Evolutionary conservation across 2,888 invertebrate genomes (phyloP).

Genomic region (Lycocerus yunnanus): DNA sequence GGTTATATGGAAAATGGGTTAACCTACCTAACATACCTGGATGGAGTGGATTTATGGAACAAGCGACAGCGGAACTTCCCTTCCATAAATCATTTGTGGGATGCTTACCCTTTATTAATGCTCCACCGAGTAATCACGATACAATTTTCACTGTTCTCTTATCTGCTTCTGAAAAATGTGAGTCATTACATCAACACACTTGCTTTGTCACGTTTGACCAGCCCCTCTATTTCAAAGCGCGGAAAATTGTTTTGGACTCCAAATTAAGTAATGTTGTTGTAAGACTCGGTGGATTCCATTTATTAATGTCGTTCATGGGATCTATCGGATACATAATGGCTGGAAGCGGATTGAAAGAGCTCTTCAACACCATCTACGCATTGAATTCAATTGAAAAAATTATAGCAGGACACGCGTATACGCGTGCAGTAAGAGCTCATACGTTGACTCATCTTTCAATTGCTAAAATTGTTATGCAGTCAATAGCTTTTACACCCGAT

Average conservation of each 20-base stretch:
- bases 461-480: neutral
- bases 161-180: conserved; percentile 20
- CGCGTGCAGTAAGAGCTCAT: neutral
- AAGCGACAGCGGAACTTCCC: neutral
- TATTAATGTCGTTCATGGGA: conserved; percentile 7
- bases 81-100: conserved; percentile 25
- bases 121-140: conserved; percentile 42
- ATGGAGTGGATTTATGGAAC: conserved; percentile 5
- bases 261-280: neutral
- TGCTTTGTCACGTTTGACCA: conserved; percentile 29
- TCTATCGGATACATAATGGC: conserved; percentile 2
- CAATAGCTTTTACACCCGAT: neutral
- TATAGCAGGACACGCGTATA: conserved; percentile 1
- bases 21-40: neutral
- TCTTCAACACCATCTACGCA: conserved; percentile 4
- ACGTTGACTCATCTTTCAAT: conserved; percentile 2
- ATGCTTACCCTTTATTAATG: conserved; percentile 47
- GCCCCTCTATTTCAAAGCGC: conserved; percentile 37
- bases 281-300: conserved; percentile 4
- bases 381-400: neutral
- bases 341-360: no score
- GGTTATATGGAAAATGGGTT: neutral
- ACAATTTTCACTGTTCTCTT: conserved; percentile 43
- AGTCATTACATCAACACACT: conserved; percentile 20
- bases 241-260: neutral